Evolutionary conservation across 2,888 invertebrate species (phyloP), one percentile per base, ranked within the genome.

Genomic region (Scaptomyza caliginosa): DNA sequence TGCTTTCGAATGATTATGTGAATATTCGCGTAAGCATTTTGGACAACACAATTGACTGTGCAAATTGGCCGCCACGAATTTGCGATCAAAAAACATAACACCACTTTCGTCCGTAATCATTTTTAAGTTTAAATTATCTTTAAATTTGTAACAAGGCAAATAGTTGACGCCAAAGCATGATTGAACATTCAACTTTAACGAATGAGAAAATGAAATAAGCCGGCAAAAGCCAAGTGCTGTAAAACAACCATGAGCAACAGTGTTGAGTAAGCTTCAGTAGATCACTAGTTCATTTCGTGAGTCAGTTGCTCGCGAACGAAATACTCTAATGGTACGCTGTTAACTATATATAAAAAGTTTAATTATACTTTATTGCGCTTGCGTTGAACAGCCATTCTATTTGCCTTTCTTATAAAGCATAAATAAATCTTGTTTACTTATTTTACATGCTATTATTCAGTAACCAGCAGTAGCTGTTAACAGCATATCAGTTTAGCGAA

Each of bases 41-140:
- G 80, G 82, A 57, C 91, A 90, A 7, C 80, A 70, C 8, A 81
- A 52, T 19, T 75, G 56, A 57, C 69, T 79, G 3, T 77, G 77
- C 39, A 90, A 67, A 30, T 86, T 74, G 1, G 69, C 58, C 1
- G 87, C 83, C 50, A 89, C 80, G 63, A 89, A 90, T 40, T 86
- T 84, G 16, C 76, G 83, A 69, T 89, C 90, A 21, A 90, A 90
- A 1, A 86, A 66, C 54, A 77, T 79, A 0, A 70, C 45, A 11
- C 51, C 50, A 6, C 58, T 50, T 5, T 66, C 55, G 57, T 63
- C 66, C 17, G 34, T 30, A 16, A 69, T 57, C 66, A 63, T 81
- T 49, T 50, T 28, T 7, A 13, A 8, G 10, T 4, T 34, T 23
- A 2, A 4, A 2, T 24, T n/a, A 1, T 4, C 8, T 36, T n/a